phyloP scores from a whole-genome alignment of 2,797 vertebrate genomes.

The Halcyon badia region DNA sequence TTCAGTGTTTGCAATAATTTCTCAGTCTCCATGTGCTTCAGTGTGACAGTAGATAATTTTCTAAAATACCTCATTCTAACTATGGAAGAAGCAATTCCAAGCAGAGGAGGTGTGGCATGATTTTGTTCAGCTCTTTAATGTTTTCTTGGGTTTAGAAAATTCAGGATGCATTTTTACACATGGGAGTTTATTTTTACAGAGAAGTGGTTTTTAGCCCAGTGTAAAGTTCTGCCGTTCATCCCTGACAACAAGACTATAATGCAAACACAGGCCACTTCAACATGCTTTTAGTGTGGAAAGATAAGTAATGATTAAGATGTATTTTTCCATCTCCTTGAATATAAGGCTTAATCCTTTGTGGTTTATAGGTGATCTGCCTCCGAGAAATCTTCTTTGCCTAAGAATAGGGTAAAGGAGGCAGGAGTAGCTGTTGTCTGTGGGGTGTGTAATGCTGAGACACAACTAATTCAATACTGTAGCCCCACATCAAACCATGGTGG shows the following conservation, averaged over 20 bases:
- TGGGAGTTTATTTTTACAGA: neutral
- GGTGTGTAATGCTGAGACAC: neutral
- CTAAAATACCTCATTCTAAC: neutral
- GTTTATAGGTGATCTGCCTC: neutral
- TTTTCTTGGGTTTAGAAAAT: neutral
- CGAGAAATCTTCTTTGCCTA: neutral
- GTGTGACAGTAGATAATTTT: neutral
- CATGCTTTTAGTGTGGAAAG: neutral
- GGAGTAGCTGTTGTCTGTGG: neutral
- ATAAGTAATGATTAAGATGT: neutral
- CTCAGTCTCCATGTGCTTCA: neutral
- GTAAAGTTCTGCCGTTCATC: neutral
- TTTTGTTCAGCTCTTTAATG: neutral
- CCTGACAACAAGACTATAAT: neutral
- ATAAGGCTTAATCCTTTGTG: neutral
- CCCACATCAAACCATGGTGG: neutral
- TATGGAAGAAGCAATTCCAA: neutral
- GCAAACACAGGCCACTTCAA: neutral
- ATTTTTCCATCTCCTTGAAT: neutral
- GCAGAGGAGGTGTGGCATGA: neutral
- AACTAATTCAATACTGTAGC: neutral
- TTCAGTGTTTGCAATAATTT: neutral
- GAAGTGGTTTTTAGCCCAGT: neutral
- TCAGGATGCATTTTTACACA: neutral
- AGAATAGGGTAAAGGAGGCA: neutral